phyloP scores from a whole-genome alignment of 2,797 vertebrate genomes.

The Tenualosa thibaudeaui region DNA sequence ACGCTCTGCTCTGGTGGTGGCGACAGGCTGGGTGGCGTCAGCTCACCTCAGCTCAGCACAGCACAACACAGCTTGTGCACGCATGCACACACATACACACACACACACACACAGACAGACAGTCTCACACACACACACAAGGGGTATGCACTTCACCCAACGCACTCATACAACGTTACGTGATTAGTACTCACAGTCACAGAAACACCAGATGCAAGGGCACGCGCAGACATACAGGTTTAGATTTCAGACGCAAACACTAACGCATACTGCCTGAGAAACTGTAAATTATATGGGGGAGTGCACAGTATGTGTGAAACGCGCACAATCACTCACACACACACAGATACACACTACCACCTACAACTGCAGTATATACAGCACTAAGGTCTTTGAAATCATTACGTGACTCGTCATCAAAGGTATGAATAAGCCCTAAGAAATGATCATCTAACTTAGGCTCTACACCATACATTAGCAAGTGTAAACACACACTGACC shows the following conservation, averaged over 20 bases:
- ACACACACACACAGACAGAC: not conserved
- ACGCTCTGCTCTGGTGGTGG: not conserved
- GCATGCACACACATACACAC: not conserved
- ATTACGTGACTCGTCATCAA: not conserved
- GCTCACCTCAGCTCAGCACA: not conserved
- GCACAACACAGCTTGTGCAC: not conserved
- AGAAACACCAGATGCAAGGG: not conserved
- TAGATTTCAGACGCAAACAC: not conserved
- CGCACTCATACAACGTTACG: not conserved
- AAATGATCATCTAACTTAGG: not conserved
- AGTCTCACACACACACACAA: not conserved
- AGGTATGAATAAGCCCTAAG: not conserved
- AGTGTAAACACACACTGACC: constrained; percentile 37
- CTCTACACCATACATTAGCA: not conserved
- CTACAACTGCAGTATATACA: not conserved
- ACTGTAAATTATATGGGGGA: not conserved
- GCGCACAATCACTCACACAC: not conserved
- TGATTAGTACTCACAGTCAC: not conserved
- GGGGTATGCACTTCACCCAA: not conserved
- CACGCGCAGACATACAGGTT: not conserved
- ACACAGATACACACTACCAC: not conserved
- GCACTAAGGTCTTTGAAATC: not conserved
- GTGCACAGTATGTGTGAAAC: not conserved
- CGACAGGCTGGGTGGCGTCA: not conserved
- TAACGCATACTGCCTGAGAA: not conserved